Base-by-base conservation (phyloP, 2,113 vertebrate species). In the Irena cyanogastra region DNA sequence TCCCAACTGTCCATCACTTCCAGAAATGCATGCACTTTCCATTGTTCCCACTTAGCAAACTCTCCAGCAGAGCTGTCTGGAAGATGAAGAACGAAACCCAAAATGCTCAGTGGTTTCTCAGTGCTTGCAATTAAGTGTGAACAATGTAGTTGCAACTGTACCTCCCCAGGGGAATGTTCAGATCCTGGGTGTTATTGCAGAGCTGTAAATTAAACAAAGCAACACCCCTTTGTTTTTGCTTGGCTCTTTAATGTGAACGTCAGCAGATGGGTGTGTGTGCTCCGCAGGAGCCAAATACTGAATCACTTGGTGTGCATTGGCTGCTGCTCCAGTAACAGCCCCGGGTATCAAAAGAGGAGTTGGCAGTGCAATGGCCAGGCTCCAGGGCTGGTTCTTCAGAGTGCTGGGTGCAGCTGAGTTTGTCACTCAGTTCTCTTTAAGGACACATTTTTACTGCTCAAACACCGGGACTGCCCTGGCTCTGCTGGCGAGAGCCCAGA, bases 201-300 rank as follows among this genome's bases (percentile, higher is more conserved):
- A 52, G 42, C n/a, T 93, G 45, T 37, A 35, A 87, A 89, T 85
- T 65, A 87, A 94, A 92, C 64, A 84, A 72, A 93, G 84, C 63
- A 90, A 89, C 79, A 70, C 39, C 28, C 35, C 28, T 76, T 83
- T n/a, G 11, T 70, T 72, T 81, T 76, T 68, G 33, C 66, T 84
- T 39, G 79, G 59, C 37, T 87, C n/a, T 64, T 82, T 42, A 61
- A 75, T 75, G 64, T 23, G 37, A 28, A 20, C 0, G 0, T 31
- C 79, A 92, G 41, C 69, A 85, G 85, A 15, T 30, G 45, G 49
- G 37, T 16, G 3, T 24, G 65, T 63, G 77, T 52, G 49, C 86
- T n/a, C 53, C 0, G 0, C 22, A 72, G 50, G 41, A 76, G 71
- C 33, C 87, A 69, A 75, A 75, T 66, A 13, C 0, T 16, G 39